Conservation (phyloP, 2,113 vertebrate species). For the Clinocottus analis region DNA sequence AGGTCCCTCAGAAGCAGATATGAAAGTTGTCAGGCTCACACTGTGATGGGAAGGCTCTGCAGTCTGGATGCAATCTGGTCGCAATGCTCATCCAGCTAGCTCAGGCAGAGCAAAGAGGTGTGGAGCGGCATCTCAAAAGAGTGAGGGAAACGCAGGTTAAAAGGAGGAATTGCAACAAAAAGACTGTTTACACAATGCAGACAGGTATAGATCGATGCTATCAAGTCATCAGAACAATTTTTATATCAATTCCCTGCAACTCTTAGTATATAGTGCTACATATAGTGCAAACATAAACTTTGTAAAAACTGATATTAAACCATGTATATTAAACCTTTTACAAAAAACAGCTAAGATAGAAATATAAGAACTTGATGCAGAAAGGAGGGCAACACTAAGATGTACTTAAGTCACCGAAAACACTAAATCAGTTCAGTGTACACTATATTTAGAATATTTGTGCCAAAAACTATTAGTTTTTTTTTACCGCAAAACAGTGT, state of each 20-base stretch:
- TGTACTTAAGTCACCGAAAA: neutral
- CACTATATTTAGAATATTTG: neutral
- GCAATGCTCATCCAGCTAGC: conserved; percentile 16
- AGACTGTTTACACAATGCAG: neutral
- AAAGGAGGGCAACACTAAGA: neutral
- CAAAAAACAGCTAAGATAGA: neutral
- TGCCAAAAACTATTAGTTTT: neutral
- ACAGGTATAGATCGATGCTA: neutral
- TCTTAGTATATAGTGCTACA: neutral
- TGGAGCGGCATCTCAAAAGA: neutral
- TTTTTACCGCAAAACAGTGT: too few species aligned
- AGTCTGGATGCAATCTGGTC: conserved; percentile 16
- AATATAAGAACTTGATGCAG: neutral
- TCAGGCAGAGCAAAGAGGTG: conserved; percentile 10
- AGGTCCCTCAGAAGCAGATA: conserved; percentile 28
- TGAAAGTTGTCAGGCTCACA: conserved; percentile 33
- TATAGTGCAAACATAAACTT: neutral
- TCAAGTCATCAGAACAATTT: neutral
- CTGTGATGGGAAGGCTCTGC: conserved; percentile 22
- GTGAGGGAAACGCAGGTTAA: neutral
- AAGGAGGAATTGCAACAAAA: neutral
- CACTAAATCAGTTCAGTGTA: neutral
- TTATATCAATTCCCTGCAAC: neutral
- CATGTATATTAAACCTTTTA: neutral
- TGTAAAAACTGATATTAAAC: neutral